Evolutionary conservation across 2,888 invertebrate species (phyloP).

Genomic region (Dilophus febrilis): DNA sequence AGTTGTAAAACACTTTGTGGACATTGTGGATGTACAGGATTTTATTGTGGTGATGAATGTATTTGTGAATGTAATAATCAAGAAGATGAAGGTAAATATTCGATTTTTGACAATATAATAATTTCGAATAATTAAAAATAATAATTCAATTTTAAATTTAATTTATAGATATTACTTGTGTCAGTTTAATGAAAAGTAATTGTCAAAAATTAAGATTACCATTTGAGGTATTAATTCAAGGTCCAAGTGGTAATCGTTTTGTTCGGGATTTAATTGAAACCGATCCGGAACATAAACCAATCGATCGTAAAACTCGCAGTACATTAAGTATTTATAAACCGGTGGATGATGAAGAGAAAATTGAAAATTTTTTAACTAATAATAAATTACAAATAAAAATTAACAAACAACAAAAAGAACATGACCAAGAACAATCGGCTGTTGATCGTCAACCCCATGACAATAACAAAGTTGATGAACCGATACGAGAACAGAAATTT

Average conservation of each 20-base stretch:
- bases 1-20: constrained; percentile 25
- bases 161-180: constrained; percentile 16
- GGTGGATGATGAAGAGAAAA: background rate
- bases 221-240: constrained; percentile 27
- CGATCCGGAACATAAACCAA: background rate
- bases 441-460: too few relatives aligned
- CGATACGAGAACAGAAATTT: too few relatives aligned
- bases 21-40: constrained; percentile 26
- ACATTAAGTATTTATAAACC: constrained; percentile 26
- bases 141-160: background rate
- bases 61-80: constrained; percentile 29
- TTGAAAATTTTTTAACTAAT: too few relatives aligned
- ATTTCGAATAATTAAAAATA: too few relatives aligned
- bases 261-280: constrained; percentile 15
- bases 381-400: too few relatives aligned
- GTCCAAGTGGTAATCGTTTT: constrained; percentile 23
- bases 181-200: constrained; percentile 21
- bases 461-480: too few relatives aligned
- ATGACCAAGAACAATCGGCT: too few relatives aligned
- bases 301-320: constrained; percentile 18
- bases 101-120: background rate
- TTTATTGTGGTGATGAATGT: constrained; percentile 31
- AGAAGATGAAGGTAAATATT: constrained; percentile 9
- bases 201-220: constrained; percentile 20
- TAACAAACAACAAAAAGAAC: too few relatives aligned